Evolutionary conservation across 1,140 invertebrate species (phyloP), one percentile per base, ranked within the genome.

Genomic region (Planococcus citri): DNA sequence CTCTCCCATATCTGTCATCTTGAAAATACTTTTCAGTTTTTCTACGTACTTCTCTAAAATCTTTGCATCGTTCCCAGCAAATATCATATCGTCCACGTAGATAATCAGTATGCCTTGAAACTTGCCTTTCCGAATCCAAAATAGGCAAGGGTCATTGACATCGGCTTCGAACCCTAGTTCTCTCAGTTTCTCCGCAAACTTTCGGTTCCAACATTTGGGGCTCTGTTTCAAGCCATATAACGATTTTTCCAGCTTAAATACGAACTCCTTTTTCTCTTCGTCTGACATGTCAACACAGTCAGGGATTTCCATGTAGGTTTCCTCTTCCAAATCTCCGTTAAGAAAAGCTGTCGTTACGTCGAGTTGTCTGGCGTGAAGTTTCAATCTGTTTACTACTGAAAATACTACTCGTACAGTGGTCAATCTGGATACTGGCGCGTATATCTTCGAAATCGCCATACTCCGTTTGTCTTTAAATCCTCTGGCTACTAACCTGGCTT

Each of bases 271-370:
- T 27, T 17, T 64, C 8, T 17, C 9, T 17, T 72, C 69, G 68
- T 69, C 24, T n/a, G 27, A 37, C 0, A 37, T 41, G 60, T 69
- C 14, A 14, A 71, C n/a, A 41, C 72, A 71, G 12, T 69, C 68
- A 38, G 75, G 73, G 70, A 78, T 74, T 69, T 74, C 71, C 73
- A 79, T 76, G 71, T 76, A 79, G 24, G 79, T 73, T 33, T 76
- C 72, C 70, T 77, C 75, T 51, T 78, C 33, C 0, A 71, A 24
- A 6, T 17, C 12, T 8, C 76, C 77, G 72, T 80, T 71, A 8
- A 80, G 72, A 73, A 79, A 80, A 0, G 76, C 78, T 12, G 76
- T 78, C 41, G 74, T 76, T 0, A 80, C 76, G 73, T 80, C 80
- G 70, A 79, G 74, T 71, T 80, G 79, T 20, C 21, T n/a, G 27